Evolutionary conservation across 2,888 invertebrate genomes (phyloP).

Genomic region (Pachycephus smyrnensis): DNA sequence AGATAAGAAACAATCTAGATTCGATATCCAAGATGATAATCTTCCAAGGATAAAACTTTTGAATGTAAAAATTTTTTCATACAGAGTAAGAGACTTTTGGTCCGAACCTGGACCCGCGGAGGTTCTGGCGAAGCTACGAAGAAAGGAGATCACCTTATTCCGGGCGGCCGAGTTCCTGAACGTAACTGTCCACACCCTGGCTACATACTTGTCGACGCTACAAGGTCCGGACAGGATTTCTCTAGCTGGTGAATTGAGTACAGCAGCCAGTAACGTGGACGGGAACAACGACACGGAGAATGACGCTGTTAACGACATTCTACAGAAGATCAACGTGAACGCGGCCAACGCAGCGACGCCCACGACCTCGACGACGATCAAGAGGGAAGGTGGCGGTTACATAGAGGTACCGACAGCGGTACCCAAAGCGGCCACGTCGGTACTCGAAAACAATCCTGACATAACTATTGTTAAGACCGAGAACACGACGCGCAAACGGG

Average conservation of each 20-base stretch:
- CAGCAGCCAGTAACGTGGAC: constrained; percentile 52
- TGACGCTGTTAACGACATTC: constrained; percentile 67
- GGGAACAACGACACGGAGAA: constrained; percentile 67
- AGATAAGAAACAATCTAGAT: background rate
- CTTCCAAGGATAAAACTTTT: background rate
- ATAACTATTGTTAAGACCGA: constrained; percentile 74
- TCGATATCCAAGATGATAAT: background rate
- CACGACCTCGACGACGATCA: constrained; percentile 62
- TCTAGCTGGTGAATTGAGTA: constrained; percentile 65
- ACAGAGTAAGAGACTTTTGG: constrained; percentile 80
- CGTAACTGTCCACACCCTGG: constrained; percentile 80
- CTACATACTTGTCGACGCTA: constrained; percentile 76
- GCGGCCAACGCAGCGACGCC: constrained; percentile 50
- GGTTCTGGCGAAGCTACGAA: constrained; percentile 77
- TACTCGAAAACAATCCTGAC: constrained; percentile 72
- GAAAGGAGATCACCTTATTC: constrained; percentile 79
- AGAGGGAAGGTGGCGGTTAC: constrained; percentile 65
- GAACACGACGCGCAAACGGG: constrained; percentile 64
- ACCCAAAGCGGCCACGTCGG: constrained; percentile 59
- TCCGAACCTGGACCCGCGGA: constrained; percentile 82
- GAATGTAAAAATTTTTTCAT: background rate
- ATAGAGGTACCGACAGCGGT: constrained; percentile 58
- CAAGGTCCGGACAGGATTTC: constrained; percentile 69
- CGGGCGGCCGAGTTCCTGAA: constrained; percentile 82
- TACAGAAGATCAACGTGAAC: constrained; percentile 65